Evolutionary conservation across 2,888 invertebrate species (phyloP).

Genomic region (Scaptodrosophila latifasciaeformis): DNA sequence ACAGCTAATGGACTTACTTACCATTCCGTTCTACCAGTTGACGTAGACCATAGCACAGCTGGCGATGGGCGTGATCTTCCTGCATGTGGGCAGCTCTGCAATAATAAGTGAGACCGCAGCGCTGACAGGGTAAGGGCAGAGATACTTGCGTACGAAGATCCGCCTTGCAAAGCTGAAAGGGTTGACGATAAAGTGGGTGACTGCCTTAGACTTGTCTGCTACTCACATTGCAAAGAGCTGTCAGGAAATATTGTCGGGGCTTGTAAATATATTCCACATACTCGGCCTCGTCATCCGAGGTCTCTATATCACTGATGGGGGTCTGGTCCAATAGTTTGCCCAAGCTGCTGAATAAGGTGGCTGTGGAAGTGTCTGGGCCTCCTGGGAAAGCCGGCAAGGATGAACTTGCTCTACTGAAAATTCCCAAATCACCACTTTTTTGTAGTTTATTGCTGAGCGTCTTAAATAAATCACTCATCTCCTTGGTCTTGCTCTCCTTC

Average conservation of each 20-base stretch:
- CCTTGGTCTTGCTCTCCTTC: constrained; percentile 14
- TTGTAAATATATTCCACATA: constrained; percentile 80
- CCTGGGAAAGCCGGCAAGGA: neutral
- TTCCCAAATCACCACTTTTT: constrained; percentile 33
- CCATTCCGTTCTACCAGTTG: constrained; percentile 78
- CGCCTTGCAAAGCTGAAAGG: constrained; percentile 63
- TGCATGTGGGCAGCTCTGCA: constrained; percentile 80
- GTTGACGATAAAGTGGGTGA: neutral
- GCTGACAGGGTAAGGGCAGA: constrained; percentile 68
- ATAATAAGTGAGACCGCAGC: constrained; percentile 80
- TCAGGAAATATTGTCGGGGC: constrained; percentile 80
- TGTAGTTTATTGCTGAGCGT: constrained; percentile 43
- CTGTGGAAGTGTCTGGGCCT: constrained; percentile 37
- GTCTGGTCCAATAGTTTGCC: constrained; percentile 67
- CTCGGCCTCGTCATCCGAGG: constrained; percentile 77
- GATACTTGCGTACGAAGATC: constrained; percentile 53
- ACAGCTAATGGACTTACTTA: constrained; percentile 50
- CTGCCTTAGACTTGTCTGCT: neutral
- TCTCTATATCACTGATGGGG: constrained; percentile 65
- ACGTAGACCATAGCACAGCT: constrained; percentile 79
- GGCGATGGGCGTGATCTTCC: constrained; percentile 79
- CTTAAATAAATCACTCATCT: constrained; percentile 39
- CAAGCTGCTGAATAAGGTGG: constrained; percentile 62
- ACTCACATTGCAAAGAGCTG: constrained; percentile 76
- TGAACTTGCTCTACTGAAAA: constrained; percentile 6